Evolutionary conservation across 2,797 vertebrate genomes (phyloP).

Genomic region (Enteromius unitaeniatus): DNA sequence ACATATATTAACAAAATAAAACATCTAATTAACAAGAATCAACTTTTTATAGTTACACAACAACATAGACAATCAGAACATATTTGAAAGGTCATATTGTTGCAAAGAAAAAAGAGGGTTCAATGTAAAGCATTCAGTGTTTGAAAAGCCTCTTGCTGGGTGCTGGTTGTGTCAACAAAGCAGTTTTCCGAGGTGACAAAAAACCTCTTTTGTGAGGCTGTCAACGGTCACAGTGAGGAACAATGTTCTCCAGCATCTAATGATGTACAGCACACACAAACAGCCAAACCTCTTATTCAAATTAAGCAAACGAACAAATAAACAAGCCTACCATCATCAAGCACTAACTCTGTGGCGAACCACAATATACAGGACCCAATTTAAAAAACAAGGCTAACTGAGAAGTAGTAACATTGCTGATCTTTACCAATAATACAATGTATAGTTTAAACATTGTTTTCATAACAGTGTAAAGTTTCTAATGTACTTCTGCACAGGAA

Average conservation of each 20-base stretch:
- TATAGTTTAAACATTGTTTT: not conserved
- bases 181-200: conserved; percentile 14
- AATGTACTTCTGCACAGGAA: not conserved
- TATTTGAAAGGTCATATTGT: not conserved
- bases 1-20: not conserved
- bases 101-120: not conserved
- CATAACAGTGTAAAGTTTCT: not conserved
- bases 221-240: not conserved
- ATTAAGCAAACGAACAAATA: not conserved
- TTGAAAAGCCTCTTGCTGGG: conserved; percentile 26
- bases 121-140: not conserved
- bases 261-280: not conserved
- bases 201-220: conserved; percentile 27
- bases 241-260: conserved; percentile 17
- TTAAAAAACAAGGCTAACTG: not conserved
- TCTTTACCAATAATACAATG: not conserved
- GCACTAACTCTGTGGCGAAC: not conserved
- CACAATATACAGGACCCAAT: not conserved
- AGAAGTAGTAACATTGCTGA: not conserved
- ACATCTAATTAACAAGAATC: not conserved
- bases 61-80: not conserved
- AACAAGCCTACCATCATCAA: not conserved
- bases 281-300: not conserved
- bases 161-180: conserved; percentile 5
- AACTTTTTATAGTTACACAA: not conserved